phyloP scores from a whole-genome alignment of 2,797 vertebrate species.

The Nyctalus aviator region DNA sequence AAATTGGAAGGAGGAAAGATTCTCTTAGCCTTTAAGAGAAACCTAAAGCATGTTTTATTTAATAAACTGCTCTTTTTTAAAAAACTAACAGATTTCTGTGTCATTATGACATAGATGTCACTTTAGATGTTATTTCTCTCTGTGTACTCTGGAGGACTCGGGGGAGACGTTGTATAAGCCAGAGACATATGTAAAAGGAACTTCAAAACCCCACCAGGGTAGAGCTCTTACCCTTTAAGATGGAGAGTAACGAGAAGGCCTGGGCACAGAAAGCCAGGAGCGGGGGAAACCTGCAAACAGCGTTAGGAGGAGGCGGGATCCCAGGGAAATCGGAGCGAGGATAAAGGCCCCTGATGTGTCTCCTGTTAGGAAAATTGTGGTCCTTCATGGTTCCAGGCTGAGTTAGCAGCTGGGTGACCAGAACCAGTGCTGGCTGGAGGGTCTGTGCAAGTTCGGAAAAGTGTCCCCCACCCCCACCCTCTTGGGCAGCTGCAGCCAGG shows the following conservation, averaged over 20 bases:
- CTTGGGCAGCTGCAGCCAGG: not conserved
- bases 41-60: conserved; percentile 28
- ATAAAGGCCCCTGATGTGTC: no score
- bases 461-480: not conserved
- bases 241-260: not conserved
- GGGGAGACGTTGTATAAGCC: not conserved
- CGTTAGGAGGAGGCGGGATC: not conserved
- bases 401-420: not conserved
- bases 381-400: not conserved
- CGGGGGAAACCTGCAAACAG: no score
- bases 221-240: not conserved
- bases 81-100: not conserved
- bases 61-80: not conserved
- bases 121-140: not conserved
- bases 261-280: no score
- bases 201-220: not conserved
- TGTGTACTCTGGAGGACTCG: not conserved
- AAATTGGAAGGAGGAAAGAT: not conserved
- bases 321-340: not conserved
- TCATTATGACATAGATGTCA: not conserved
- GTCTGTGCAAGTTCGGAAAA: not conserved
- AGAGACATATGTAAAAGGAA: not conserved
- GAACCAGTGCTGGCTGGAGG: not conserved
- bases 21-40: not conserved
- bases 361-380: not conserved